phyloP scores from a whole-genome alignment of 2,113 vertebrate genomes.

The Mohoua ochrocephala region DNA sequence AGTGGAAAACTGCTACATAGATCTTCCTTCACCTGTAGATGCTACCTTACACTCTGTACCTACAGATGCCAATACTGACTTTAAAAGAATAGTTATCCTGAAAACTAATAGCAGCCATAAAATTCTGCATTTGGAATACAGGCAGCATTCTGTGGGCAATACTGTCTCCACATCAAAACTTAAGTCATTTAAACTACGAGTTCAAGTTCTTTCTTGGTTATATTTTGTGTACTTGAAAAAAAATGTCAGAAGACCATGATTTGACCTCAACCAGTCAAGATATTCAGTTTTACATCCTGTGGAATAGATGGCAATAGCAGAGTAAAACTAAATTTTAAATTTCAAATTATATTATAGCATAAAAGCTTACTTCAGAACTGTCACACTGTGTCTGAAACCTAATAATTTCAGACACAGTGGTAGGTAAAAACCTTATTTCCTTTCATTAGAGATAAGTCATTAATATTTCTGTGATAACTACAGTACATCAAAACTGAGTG shows the following conservation, averaged over 20 bases:
- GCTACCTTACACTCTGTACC: not conserved
- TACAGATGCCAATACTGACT: not conserved
- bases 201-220: not conserved
- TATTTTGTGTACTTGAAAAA: not conserved
- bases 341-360: not conserved
- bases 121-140: not conserved
- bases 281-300: not conserved
- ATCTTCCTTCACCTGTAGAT: not conserved
- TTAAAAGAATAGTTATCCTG: not conserved
- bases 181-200: not conserved
- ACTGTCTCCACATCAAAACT: not conserved
- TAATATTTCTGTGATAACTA: conserved; percentile 53
- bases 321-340: not conserved
- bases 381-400: conserved; percentile 38
- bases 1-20: not conserved
- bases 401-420: conserved; percentile 55
- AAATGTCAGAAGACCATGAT: not conserved
- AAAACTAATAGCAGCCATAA: not conserved
- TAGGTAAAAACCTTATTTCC: conserved; percentile 51
- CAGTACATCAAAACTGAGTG: conserved; percentile 1
- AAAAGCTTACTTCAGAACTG: conserved; percentile 22
- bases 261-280: not conserved
- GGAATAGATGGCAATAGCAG: not conserved
- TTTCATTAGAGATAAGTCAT: conserved; percentile 52
- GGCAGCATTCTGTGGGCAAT: not conserved